phyloP scores from a whole-genome alignment of 2,888 invertebrate genomes.

The Stenichneumon culpator region DNA sequence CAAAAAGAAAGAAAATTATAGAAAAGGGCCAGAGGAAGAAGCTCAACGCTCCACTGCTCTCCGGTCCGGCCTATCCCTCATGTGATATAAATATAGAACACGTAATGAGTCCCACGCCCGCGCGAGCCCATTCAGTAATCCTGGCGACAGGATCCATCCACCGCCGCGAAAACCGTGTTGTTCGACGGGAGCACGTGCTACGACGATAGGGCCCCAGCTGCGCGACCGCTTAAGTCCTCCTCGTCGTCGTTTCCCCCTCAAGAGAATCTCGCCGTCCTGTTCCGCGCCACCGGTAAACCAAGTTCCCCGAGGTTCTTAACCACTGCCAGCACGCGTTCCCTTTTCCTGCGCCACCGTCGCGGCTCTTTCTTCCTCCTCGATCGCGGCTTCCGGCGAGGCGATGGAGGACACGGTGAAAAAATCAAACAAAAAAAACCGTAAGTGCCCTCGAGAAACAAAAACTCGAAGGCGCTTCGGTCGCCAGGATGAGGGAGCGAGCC shows the following conservation, averaged over 20 bases:
- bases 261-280: constrained; percentile 59
- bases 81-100: constrained; percentile 35
- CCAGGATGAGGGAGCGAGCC: constrained; percentile 27
- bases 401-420: constrained; percentile 33
- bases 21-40: not conserved
- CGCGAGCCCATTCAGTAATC: constrained; percentile 48
- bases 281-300: constrained; percentile 50
- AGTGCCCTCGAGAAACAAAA: constrained; percentile 51
- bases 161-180: constrained; percentile 13
- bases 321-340: constrained; percentile 14
- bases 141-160: constrained; percentile 56
- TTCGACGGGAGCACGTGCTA: constrained; percentile 58
- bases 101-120: constrained; percentile 42
- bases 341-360: constrained; percentile 11
- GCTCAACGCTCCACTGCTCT: constrained; percentile 2
- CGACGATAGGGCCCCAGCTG: constrained; percentile 49
- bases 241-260: constrained; percentile 27
- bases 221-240: constrained; percentile 48
- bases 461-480: constrained; percentile 30
- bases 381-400: constrained; percentile 62
- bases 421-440: constrained; percentile 4
- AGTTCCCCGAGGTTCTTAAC: not conserved
- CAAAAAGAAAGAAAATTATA: not conserved
- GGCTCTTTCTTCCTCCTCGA: constrained; percentile 51
- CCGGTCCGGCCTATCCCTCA: not conserved